Conservation (phyloP, 2,797 vertebrate genomes). For the Chromis chromis region DNA sequence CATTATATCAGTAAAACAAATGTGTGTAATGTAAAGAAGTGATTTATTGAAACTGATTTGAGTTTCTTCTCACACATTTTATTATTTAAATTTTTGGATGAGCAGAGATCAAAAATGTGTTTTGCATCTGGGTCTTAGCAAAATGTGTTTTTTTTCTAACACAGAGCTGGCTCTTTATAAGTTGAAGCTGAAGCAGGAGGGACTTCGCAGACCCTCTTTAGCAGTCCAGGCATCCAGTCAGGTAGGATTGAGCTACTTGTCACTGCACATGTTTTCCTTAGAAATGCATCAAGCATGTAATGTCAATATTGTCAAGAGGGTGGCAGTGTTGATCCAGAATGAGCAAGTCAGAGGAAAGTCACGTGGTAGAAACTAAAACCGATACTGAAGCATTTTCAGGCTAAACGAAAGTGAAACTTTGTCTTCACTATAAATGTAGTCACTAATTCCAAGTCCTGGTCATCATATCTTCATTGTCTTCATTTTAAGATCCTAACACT, state of each 20-base stretch:
- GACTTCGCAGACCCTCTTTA: conserved; percentile 83
- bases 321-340: conserved; percentile 59
- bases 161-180: conserved; percentile 89
- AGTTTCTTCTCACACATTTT: background rate
- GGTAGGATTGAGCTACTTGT: conserved; percentile 68
- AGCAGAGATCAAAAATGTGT: background rate
- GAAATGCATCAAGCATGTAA: background rate
- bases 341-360: background rate
- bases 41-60: background rate
- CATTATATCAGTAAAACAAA: background rate
- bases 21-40: background rate
- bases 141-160: conserved; percentile 25
- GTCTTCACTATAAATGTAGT: background rate
- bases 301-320: conserved; percentile 40
- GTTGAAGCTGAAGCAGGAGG: conserved; percentile 88
- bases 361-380: conserved; percentile 73
- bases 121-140: background rate
- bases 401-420: conserved; percentile 76
- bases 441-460: background rate
- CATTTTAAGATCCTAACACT: too few species aligned
- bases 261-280: background rate
- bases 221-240: conserved; percentile 75
- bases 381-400: conserved; percentile 58
- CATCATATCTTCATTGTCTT: background rate
- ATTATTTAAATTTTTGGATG: too few species aligned